phyloP scores from a whole-genome alignment of 2,888 invertebrate genomes.

The Sinohyriopsis cumingii region DNA sequence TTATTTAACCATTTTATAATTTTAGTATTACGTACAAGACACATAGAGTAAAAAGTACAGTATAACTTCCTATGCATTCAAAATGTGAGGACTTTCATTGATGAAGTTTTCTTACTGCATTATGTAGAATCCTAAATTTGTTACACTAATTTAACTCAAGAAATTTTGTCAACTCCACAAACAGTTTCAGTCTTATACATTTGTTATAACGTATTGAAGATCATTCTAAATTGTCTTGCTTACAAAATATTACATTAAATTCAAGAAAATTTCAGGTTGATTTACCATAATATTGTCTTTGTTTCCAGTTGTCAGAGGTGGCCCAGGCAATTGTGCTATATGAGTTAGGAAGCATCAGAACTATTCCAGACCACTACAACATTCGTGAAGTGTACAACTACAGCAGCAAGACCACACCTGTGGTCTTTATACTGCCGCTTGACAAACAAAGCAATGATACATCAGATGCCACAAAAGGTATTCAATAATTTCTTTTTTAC shows the following conservation, averaged over 20 bases:
- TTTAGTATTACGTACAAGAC: too few species aligned
- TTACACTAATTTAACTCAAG: too few species aligned
- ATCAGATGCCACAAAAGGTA: slow-evolving; percentile 54
- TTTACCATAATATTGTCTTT: slow-evolving; percentile 3
- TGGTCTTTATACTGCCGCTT: slow-evolving; percentile 61
- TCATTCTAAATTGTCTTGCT: too few species aligned
- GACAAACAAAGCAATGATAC: slow-evolving; percentile 33
- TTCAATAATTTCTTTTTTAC: not conserved
- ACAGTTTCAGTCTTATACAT: too few species aligned
- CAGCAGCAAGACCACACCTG: slow-evolving; percentile 58
- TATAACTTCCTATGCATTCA: too few species aligned
- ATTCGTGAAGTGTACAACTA: slow-evolving; percentile 57
- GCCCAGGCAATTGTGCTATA: slow-evolving; percentile 58
- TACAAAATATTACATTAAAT: not conserved
- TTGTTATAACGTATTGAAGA: too few species aligned
- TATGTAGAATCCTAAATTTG: too few species aligned
- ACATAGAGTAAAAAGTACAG: too few species aligned
- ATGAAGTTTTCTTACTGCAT: too few species aligned
- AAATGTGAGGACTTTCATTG: too few species aligned
- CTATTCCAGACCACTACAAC: slow-evolving; percentile 57
- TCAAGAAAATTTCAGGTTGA: not conserved
- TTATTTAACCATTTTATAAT: too few species aligned
- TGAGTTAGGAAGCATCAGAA: slow-evolving; percentile 64
- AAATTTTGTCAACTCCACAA: too few species aligned
- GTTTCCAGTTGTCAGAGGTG: slow-evolving; percentile 61